Evolutionary conservation across 2,797 vertebrate genomes (phyloP).

Genomic region (Scolopax rusticola): DNA sequence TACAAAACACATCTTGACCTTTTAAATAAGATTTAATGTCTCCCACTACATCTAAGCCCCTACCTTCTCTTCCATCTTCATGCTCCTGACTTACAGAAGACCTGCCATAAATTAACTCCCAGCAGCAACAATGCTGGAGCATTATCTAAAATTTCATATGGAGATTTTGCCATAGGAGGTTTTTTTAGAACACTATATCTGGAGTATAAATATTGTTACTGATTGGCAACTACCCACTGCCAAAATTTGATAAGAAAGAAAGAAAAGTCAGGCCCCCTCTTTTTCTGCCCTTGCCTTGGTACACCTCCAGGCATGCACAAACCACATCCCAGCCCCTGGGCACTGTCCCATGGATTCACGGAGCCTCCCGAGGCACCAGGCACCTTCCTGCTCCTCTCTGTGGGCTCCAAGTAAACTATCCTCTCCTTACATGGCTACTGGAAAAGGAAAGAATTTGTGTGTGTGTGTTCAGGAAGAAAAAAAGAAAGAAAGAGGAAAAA

Average conservation of each 20-base stretch:
- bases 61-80: not conserved
- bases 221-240: not conserved
- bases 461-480: not conserved
- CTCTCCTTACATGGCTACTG: not conserved
- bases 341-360: accelerated
- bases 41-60: not conserved
- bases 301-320: accelerated
- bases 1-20: not conserved
- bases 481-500: not conserved
- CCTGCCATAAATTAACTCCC: not conserved
- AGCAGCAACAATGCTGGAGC: not conserved
- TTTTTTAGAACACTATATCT: not conserved
- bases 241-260: not conserved
- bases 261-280: not conserved
- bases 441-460: not conserved
- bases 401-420: not conserved
- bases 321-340: not conserved
- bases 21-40: not conserved
- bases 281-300: not conserved
- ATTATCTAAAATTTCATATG: not conserved
- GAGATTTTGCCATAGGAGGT: not conserved
- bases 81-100: not conserved
- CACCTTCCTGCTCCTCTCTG: not conserved
- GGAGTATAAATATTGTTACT: not conserved
- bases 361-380: not conserved